These are phyloP conservation scores for Notarius lentiginosus DNA, from an alignment of 2,113 vertebrate genomes.

Conservation along the genomic window DNA sequence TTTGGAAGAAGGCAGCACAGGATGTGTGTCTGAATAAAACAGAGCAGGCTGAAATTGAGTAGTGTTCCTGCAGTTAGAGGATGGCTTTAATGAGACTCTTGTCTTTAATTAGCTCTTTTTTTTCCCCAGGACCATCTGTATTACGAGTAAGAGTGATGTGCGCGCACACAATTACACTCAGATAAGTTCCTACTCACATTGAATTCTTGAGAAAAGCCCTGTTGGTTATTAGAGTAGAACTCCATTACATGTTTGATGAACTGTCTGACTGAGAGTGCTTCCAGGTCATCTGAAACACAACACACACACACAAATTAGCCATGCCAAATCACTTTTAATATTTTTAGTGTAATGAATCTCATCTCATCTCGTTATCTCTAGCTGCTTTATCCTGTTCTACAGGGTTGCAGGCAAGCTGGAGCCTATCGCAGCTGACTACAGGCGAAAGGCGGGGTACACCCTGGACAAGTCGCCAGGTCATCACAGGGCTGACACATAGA, in stretches of 20 bases:
- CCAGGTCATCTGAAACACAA: slow-evolving; percentile 89
- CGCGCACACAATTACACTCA: slow-evolving; percentile 20
- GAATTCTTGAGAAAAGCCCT: slow-evolving; percentile 95
- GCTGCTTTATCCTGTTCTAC: too few relatives aligned
- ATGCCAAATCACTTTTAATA: too few relatives aligned
- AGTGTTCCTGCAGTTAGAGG: slow-evolving; percentile 77
- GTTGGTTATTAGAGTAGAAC: slow-evolving; percentile 94
- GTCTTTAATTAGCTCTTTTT: slow-evolving; percentile 68
- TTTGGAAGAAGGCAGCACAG: slow-evolving; percentile 15
- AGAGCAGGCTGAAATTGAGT: slow-evolving; percentile 80
- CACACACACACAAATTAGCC: not conserved
- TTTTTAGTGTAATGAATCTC: not conserved
- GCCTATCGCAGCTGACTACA: too few relatives aligned
- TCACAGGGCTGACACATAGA: too few relatives aligned
- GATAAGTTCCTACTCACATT: slow-evolving; percentile 64
- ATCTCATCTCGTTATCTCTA: too few relatives aligned
- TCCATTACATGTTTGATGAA: slow-evolving; percentile 95
- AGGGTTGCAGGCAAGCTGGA: too few relatives aligned
- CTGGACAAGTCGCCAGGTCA: too few relatives aligned
- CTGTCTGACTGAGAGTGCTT: slow-evolving; percentile 93
- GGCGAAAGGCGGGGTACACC: too few relatives aligned
- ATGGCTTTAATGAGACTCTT: slow-evolving; percentile 55
- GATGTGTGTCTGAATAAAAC: slow-evolving; percentile 52
- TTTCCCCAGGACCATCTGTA: slow-evolving; percentile 67
- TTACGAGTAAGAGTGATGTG: slow-evolving; percentile 52